phyloP scores from a whole-genome alignment of 2,113 vertebrate species.

The Xiphorhynchus elegans region DNA sequence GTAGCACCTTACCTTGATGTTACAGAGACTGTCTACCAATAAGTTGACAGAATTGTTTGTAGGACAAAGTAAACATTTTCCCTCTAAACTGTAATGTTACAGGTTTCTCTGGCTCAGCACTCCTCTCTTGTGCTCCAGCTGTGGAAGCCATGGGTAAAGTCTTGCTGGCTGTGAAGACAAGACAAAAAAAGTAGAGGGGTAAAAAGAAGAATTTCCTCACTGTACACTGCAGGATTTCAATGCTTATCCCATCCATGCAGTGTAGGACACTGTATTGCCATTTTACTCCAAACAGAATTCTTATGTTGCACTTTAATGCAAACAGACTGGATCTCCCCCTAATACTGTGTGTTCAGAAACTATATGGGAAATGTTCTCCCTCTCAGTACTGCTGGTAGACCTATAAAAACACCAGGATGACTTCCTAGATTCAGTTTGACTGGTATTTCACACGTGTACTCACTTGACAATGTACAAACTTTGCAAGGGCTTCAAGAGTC shows the following conservation, averaged over 20 bases:
- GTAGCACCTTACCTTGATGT: slow-evolving; percentile 79
- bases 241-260: not conserved
- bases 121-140: slow-evolving; percentile 78
- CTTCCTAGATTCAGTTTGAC: not conserved
- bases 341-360: not conserved
- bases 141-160: slow-evolving; percentile 84
- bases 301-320: not conserved
- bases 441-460: not conserved
- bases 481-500: not conserved
- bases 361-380: not conserved
- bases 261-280: not conserved
- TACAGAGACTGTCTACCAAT: slow-evolving; percentile 86
- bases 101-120: slow-evolving; percentile 83
- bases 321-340: not conserved
- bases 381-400: not conserved
- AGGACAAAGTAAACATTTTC: slow-evolving; percentile 89
- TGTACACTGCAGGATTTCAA: not conserved
- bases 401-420: too few relatives aligned
- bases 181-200: not conserved
- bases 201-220: not conserved
- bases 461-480: not conserved
- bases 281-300: not conserved
- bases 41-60: slow-evolving; percentile 87
- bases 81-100: slow-evolving; percentile 90
- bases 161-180: slow-evolving; percentile 79